A percentile compares a stretch with the other conserved stretches of the same genome.
Conservation (phyloP, 2,113 vertebrate species). For the Poecilia latipinna region DNA sequence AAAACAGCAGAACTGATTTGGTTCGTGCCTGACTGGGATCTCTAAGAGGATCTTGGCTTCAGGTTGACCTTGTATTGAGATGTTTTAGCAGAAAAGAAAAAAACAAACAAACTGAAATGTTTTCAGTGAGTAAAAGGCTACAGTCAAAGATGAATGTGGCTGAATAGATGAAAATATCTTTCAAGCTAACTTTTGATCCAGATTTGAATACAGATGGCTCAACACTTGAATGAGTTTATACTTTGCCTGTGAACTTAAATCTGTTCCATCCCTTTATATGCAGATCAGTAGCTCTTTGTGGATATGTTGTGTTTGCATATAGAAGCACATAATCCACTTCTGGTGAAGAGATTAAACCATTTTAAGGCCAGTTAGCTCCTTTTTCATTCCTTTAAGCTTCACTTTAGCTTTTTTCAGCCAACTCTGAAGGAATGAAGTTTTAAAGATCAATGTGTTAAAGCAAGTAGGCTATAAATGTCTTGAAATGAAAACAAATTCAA, state of each 20-base stretch:
- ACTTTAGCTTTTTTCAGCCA: constrained; percentile 1
- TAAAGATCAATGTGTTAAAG: not conserved
- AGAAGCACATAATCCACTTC: not conserved
- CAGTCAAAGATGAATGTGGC: not conserved
- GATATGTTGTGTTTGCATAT: not conserved
- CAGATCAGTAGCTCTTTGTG: constrained; percentile 12
- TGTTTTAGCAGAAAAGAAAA: not conserved
- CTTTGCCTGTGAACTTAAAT: not conserved
- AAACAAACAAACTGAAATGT: not conserved
- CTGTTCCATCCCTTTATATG: constrained; percentile 5
- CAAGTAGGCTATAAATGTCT: too few species aligned
- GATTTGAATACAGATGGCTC: not conserved
- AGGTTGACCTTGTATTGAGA: not conserved
- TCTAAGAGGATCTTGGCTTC: not conserved
- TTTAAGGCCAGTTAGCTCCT: not conserved
- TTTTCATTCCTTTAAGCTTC: constrained; percentile 8
- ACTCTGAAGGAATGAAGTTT: constrained; percentile 2
- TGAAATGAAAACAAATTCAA: too few species aligned
- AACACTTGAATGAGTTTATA: not conserved
- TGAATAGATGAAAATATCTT: not conserved
- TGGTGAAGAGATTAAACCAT: not conserved
- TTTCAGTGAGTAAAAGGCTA: not conserved
- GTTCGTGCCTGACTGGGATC: not conserved
- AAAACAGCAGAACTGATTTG: not conserved
- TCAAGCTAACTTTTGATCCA: not conserved